Evolutionary conservation across 2,888 invertebrate species (phyloP), one percentile per base, ranked within the genome.

Genomic region (Drosophila affinis): DNA sequence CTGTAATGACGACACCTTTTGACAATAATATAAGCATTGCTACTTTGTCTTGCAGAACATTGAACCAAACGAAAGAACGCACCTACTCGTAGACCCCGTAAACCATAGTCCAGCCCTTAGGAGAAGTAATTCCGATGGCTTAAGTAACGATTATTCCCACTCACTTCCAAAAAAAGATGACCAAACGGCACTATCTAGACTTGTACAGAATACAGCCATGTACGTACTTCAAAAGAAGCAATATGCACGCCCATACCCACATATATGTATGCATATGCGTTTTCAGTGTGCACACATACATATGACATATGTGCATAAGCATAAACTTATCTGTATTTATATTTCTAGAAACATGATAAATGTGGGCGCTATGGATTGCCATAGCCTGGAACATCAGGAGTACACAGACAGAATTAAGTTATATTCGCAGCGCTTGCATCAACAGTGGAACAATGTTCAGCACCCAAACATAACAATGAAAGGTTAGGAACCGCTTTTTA

Each of bases 131-230:
- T 96, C 96, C 79, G 95, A 95, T 85, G 95, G 95, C 91, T 93
- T 94, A 81, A 93, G 94, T 80, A 93, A 93, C 83, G 94, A 94
- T 74, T 94, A 94, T 91, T 93, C 94, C 17, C 94, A 93, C 85
- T 94, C 95, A 39, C 91, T 94, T 78, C 95, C 95, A 10, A 95
- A 96, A 90, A 97, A 96, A 92, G 98, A 98, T 91, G 98, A 98
- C 91, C 97, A 98, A 93, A 97, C 96, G 87, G 98, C 97, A 1
- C 94, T 98, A 55, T 97, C 95, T 91, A 95, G 96, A 93, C 97
- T 98, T 92, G 94, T 98, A 59, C 97, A 97, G 89, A 97, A 97
- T 92, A 97, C 97, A 74, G 97, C 97, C 58, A 96, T 96, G 97
- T 98, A 93, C 93, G 95, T 73, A 24, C n/a, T 46, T 21, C 5